Evolutionary conservation across 2,888 invertebrate species (phyloP), one percentile per base, ranked within the genome.

Genomic region (Diploptera punctata): DNA sequence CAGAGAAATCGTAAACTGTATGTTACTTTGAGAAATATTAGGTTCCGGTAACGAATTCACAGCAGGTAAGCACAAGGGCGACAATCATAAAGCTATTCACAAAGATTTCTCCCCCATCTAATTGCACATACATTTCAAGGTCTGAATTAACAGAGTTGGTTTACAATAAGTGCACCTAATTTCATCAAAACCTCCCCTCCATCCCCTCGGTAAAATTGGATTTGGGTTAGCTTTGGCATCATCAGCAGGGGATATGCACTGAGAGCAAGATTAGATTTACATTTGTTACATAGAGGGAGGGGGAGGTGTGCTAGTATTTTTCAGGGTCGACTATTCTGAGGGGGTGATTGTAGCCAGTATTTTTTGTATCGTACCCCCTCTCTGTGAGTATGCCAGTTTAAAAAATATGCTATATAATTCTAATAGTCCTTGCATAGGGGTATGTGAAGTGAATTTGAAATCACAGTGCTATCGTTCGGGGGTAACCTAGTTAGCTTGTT

Each of bases 151-250:
- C 83, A 82, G 81, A 84, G 84, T 84, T 83, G 83, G 84, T 84
- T 84, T 85, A 84, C 84, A 85, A 84, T 84, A 84, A 84, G 84
- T 83, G 81, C 80, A 80, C 81, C 81, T 84, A 84, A 84, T 84
- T 84, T 81, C 82, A 84, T 84, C 83, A n/a, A n/a, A n/a, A n/a
- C n/a, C n/a, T n/a, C n/a, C n/a, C n/a, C n/a, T n/a, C n/a, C n/a
- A n/a, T n/a, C 73, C 68, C 68, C 62, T 65, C 69, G 43, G 82
- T 16, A 79, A 79, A 84, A 85, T 84, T 83, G 82, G 83, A 84
- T 85, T 84, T 83, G 57, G 73, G 73, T 73, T 73, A 73, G 73
- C 73, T 73, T 60, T 54, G 68, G 54, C 68, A 49, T 72, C 72
- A 68, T 61, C 60, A 68, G 49, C n/a, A n/a, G n/a, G n/a, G n/a